These are phyloP conservation scores for Tortrix viridana DNA, from an alignment of 2,888 invertebrate genomes.

Conservation along the genomic window DNA sequence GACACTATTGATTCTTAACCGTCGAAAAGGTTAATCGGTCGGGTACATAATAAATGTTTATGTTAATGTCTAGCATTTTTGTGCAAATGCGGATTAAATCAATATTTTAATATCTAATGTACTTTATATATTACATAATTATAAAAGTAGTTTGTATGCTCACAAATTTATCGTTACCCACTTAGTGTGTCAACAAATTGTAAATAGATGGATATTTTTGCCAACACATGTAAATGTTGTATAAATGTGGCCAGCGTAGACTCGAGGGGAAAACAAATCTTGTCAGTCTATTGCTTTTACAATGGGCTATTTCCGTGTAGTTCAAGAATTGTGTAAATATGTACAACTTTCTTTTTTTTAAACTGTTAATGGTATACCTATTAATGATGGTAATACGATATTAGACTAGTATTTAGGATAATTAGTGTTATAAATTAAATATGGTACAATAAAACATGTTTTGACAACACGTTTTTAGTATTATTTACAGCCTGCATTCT, in stretches of 20 bases:
- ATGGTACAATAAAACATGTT: conserved; percentile 50
- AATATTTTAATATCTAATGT: conserved; percentile 10
- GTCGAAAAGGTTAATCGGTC: background rate
- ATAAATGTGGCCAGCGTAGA: conserved; percentile 18
- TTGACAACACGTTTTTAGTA: conserved; percentile 42
- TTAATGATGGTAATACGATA: conserved; percentile 21
- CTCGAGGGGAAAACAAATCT: conserved; percentile 4
- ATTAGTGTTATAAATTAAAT: conserved; percentile 43
- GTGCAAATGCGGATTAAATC: background rate
- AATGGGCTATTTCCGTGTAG: conserved; percentile 14
- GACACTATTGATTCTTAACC: too few relatives aligned
- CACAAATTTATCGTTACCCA: conserved; percentile 18
- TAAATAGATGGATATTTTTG: conserved; percentile 44
- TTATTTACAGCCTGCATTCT: conserved; percentile 31
- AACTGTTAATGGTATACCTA: conserved; percentile 30
- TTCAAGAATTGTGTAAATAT: conserved; percentile 31
- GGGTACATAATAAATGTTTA: background rate
- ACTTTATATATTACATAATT: conserved; percentile 19
- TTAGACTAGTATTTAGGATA: conserved; percentile 42
- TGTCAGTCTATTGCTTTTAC: conserved; percentile 9
- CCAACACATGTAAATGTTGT: conserved; percentile 28
- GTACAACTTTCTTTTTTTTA: conserved; percentile 22
- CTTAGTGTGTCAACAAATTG: conserved; percentile 32
- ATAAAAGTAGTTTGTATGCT: conserved; percentile 16
- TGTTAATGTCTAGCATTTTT: background rate